phyloP scores from a whole-genome alignment of 1,140 invertebrate species.

The Saccostrea echinata region DNA sequence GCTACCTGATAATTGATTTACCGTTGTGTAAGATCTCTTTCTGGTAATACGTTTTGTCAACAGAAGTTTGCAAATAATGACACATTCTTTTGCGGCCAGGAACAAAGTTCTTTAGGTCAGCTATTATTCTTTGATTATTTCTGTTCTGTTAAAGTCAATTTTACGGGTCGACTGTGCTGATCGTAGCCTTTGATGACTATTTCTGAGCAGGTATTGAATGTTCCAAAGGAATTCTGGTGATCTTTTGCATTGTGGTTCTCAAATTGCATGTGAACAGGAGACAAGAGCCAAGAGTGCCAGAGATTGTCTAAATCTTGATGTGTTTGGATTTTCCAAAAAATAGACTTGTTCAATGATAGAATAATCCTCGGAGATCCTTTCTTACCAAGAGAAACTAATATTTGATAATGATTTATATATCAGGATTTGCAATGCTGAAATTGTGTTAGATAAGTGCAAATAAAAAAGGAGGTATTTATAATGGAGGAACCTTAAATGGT shows the following conservation, averaged over 20 bases:
- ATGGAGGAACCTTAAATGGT: constrained; percentile 13
- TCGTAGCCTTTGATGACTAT: not conserved
- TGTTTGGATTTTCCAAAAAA: not conserved
- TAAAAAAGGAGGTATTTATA: not conserved
- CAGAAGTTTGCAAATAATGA: constrained; percentile 32
- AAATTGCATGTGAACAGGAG: constrained; percentile 8
- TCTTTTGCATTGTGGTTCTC: not conserved
- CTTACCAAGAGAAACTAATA: not conserved
- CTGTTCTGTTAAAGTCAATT: constrained; percentile 25
- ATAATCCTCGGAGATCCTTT: not conserved
- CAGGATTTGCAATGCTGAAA: not conserved
- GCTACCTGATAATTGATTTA: constrained; percentile 12
- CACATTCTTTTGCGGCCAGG: constrained; percentile 29
- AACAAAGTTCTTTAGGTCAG: constrained; percentile 30
- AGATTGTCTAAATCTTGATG: not conserved
- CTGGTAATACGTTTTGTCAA: constrained; percentile 31
- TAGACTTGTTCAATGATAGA: not conserved
- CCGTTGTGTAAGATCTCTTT: constrained; percentile 3
- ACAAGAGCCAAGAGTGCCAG: not conserved
- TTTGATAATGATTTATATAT: constrained; percentile 5
- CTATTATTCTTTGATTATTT: constrained; percentile 31
- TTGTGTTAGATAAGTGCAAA: not conserved
- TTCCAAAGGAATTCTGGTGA: constrained; percentile 19
- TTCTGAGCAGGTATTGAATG: constrained; percentile 29
- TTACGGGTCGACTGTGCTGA: constrained; percentile 20